Conservation (phyloP, 2,888 invertebrate genomes). For the Tipula helvola region DNA sequence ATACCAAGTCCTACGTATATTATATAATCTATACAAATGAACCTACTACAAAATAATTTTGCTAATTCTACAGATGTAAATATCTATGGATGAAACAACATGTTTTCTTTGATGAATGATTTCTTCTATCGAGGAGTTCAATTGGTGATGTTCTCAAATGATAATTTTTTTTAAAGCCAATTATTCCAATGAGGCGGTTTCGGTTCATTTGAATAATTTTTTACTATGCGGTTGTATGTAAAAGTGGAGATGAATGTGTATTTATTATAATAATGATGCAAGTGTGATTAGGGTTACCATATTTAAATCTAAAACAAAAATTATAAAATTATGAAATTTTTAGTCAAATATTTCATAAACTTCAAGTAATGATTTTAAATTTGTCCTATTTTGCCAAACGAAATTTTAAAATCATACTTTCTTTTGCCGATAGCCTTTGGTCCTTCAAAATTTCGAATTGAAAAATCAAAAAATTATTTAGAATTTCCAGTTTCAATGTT, state of each 20-base stretch:
- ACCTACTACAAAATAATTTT: background rate
- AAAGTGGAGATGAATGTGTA: background rate
- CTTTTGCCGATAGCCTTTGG: too few relatives aligned
- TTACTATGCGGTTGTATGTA: background rate
- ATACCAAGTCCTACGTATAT: background rate
- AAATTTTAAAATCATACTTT: too few relatives aligned
- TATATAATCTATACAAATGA: background rate
- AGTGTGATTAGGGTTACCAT: background rate
- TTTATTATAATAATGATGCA: background rate
- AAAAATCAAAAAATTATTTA: too few relatives aligned
- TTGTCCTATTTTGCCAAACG: too few relatives aligned
- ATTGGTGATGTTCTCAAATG: constrained; percentile 4
- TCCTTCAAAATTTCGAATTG: too few relatives aligned
- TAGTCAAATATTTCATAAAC: too few relatives aligned
- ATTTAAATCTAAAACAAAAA: background rate
- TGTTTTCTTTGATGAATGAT: background rate
- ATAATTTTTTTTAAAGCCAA: background rate
- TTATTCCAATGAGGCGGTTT: background rate
- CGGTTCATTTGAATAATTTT: background rate
- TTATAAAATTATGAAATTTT: too few relatives aligned
- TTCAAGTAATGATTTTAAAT: too few relatives aligned
- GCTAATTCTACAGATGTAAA: background rate
- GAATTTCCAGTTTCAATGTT: too few relatives aligned
- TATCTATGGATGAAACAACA: background rate
- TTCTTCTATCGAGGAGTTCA: background rate